Evolutionary conservation across 2,888 invertebrate genomes (phyloP).

Genomic region (Tetropium fuscum): DNA sequence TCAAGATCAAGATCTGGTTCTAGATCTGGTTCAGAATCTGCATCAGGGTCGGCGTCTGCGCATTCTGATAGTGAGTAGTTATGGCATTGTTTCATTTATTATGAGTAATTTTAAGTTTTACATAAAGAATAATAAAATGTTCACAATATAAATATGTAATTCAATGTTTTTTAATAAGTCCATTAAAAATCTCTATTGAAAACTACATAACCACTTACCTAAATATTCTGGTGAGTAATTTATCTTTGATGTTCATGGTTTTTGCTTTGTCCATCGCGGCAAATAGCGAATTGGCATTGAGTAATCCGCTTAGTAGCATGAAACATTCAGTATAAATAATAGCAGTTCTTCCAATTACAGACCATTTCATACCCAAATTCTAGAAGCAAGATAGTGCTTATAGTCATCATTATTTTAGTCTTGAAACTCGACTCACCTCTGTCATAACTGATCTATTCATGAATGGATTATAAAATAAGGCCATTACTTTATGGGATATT

Average conservation of each 20-base stretch:
- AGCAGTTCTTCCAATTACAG: conserved; percentile 71
- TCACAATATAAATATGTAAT: neutral
- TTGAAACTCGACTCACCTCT: conserved; percentile 62
- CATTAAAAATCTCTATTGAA: no score
- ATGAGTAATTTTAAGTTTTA: no score
- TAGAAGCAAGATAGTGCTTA: conserved; percentile 43
- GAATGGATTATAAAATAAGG: conserved; percentile 71
- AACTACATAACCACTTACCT: conserved; percentile 65
- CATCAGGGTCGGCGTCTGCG: conserved; percentile 58
- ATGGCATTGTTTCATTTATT: no score
- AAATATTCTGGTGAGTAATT: conserved; percentile 69
- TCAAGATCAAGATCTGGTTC: conserved; percentile 61
- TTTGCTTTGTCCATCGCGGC: conserved; percentile 68
- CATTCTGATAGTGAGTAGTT: conserved; percentile 54
- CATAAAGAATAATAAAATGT: neutral
- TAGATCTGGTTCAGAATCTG: conserved; percentile 59
- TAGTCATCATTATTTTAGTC: neutral
- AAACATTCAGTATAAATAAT: conserved; percentile 75
- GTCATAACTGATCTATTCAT: conserved; percentile 70
- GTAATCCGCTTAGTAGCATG: conserved; percentile 71
- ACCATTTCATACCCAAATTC: conserved; percentile 68
- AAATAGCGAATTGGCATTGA: conserved; percentile 70
- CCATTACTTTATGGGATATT: conserved; percentile 72
- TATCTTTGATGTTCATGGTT: conserved; percentile 67
- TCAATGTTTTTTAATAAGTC: neutral